Conservation (phyloP, 1,140 invertebrate genomes). For the Diprion similis region DNA sequence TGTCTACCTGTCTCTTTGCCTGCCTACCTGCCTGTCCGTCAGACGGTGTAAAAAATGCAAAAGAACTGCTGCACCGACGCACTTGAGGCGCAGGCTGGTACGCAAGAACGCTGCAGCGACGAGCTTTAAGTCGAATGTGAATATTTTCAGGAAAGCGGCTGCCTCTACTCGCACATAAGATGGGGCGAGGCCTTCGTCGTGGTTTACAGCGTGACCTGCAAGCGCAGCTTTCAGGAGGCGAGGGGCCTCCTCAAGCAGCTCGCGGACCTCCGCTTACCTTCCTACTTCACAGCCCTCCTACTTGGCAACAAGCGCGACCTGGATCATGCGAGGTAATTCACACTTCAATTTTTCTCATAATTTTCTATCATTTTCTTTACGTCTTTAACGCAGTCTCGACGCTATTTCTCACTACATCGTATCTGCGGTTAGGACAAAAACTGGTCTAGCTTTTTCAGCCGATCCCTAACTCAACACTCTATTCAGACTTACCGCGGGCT, state of each 20-base stretch:
- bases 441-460: too few species aligned
- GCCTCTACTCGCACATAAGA: conserved; percentile 76
- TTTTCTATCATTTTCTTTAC: conserved; percentile 26
- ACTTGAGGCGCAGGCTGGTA: too few species aligned
- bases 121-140: not conserved
- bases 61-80: too few species aligned
- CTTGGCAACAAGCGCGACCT: conserved; percentile 85
- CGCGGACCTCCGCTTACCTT: conserved; percentile 71
- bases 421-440: too few species aligned
- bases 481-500: too few species aligned
- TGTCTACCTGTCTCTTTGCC: too few species aligned
- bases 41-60: too few species aligned
- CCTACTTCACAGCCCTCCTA: conserved; percentile 76
- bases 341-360: conserved; percentile 26
- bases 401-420: conserved; percentile 9
- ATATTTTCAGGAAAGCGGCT: conserved; percentile 68
- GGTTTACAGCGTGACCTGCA: conserved; percentile 83
- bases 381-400: conserved; percentile 22
- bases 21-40: too few species aligned
- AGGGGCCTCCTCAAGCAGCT: conserved; percentile 76
- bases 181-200: conserved; percentile 87
- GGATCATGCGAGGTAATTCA: conserved; percentile 76
- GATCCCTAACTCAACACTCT: too few species aligned
- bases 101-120: not conserved
- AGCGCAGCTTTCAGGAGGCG: conserved; percentile 77